Conservation (phyloP, 2,113 vertebrate species). For the western clawed frog (Xenopus tropicalis) region UCB_Xtro_10.0 CM004446.2:13261501-13262000, state of each 20-base stretch:
- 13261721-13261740: constrained; percentile 15
- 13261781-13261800: neutral
- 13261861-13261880: no score
- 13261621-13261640: constrained; percentile 24
- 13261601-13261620: constrained; percentile 17
- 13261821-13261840: constrained; percentile 79
- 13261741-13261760: neutral
- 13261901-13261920: no score
- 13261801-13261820: constrained; percentile 36
- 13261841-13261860: constrained; percentile 58
- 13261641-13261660: constrained; percentile 57
- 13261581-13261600: neutral
- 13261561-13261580: neutral
- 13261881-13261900: no score
- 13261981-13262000: no score
- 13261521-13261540: constrained; percentile 9
- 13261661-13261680: constrained; percentile 46
- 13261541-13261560: neutral
- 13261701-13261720: constrained; percentile 20
- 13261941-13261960: no score
- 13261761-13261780: constrained; percentile 6
- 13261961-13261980: no score
- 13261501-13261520: constrained; percentile 27
- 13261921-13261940: no score
- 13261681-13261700: neutral